Evolutionary conservation across 2,888 invertebrate genomes (phyloP).

Genomic region (Drosophila tanythrix): DNA sequence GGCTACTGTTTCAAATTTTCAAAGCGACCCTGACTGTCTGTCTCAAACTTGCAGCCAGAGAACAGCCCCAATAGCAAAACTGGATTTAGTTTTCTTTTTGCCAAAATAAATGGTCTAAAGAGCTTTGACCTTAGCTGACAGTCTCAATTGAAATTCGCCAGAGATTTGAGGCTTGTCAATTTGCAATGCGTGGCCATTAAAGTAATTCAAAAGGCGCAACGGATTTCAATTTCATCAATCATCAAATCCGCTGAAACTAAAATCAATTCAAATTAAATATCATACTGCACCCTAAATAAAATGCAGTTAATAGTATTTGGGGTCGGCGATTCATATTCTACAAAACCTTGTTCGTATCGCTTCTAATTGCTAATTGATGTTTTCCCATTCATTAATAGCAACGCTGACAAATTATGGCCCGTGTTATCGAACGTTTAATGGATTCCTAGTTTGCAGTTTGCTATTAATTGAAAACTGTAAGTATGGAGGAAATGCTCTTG

Average conservation of each 20-base stretch:
- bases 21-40: slow-evolving; percentile 42
- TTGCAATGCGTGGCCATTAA: slow-evolving; percentile 17
- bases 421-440: slow-evolving; percentile 68
- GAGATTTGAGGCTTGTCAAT: slow-evolving; percentile 37
- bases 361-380: slow-evolving; percentile 73
- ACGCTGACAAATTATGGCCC: slow-evolving; percentile 67
- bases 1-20: slow-evolving; percentile 53
- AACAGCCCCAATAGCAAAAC: slow-evolving; percentile 37
- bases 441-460: slow-evolving; percentile 26
- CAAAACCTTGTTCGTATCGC: slow-evolving; percentile 60
- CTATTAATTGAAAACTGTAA: slow-evolving; percentile 50
- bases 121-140: slow-evolving; percentile 58
- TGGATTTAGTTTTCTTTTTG: slow-evolving; percentile 43
- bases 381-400: slow-evolving; percentile 53
- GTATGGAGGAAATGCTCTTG: slow-evolving; percentile 4
- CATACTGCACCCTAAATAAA: slow-evolving; percentile 54
- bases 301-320: slow-evolving; percentile 48
- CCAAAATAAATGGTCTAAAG: slow-evolving; percentile 11
- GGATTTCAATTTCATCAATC: slow-evolving; percentile 54
- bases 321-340: slow-evolving; percentile 29
- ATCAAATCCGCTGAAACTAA: slow-evolving; percentile 23
- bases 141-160: slow-evolving; percentile 16
- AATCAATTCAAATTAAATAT: slow-evolving; percentile 1
- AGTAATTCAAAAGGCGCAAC: slow-evolving; percentile 28
- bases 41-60: slow-evolving; percentile 28